phyloP scores from a whole-genome alignment of 2,888 invertebrate genomes.

The Aproaerema taeniolella region DNA sequence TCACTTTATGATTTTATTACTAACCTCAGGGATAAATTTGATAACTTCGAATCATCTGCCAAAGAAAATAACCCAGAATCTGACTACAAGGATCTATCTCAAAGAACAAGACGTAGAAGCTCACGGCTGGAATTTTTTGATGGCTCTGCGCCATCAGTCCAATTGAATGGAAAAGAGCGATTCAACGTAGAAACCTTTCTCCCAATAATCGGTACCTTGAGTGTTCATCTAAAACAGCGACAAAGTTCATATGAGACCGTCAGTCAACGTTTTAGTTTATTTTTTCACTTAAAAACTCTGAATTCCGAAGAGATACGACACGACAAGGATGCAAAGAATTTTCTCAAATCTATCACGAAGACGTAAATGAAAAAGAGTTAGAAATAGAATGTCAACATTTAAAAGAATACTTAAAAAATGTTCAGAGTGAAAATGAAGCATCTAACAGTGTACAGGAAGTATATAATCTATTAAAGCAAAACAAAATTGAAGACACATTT shows the following conservation, averaged over 20 bases:
- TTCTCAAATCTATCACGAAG: constrained; percentile 20
- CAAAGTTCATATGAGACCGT: constrained; percentile 21
- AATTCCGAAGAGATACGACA: constrained; percentile 24
- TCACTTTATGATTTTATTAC: constrained; percentile 23
- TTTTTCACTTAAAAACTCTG: constrained; percentile 20
- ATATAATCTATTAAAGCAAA: constrained; percentile 21
- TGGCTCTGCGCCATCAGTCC: constrained; percentile 21
- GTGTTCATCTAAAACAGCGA: constrained; percentile 23
- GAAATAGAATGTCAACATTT: constrained; percentile 25
- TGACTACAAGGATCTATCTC: constrained; percentile 26
- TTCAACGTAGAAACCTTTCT: constrained; percentile 23
- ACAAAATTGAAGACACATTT: constrained; percentile 23
- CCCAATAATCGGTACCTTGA: constrained; percentile 25
- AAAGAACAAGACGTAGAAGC: constrained; percentile 28
- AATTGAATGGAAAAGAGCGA: constrained; percentile 24
- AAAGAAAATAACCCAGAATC: constrained; percentile 22
- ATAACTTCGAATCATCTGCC: constrained; percentile 23
- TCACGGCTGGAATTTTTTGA: constrained; percentile 26
- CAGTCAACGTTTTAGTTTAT: constrained; percentile 23
- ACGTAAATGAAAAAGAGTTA: constrained; percentile 22
- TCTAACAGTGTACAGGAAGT: constrained; percentile 16
- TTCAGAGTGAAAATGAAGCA: constrained; percentile 15
- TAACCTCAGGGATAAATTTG: constrained; percentile 25
- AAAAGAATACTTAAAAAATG: constrained; percentile 23
- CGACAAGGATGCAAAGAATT: constrained; percentile 20